phyloP scores from a whole-genome alignment of 2,797 vertebrate species.

The Myotis daubentonii region DNA sequence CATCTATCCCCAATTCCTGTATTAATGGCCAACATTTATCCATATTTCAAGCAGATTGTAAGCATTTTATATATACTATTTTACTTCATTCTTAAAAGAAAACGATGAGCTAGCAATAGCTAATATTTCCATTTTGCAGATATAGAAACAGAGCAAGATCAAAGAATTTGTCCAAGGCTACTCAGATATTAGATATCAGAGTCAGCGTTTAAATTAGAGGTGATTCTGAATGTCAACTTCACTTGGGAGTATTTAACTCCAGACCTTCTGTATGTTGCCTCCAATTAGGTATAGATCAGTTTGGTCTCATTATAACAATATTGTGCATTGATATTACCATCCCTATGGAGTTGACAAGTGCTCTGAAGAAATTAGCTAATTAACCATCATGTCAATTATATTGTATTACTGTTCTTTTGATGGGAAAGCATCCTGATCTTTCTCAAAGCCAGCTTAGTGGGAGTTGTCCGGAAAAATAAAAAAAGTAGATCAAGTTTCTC shows the following conservation, averaged over 20 bases:
- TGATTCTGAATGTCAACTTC: background rate
- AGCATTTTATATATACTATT: background rate
- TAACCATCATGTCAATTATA: slow-evolving; percentile 43
- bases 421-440: background rate
- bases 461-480: background rate
- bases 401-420: slow-evolving; percentile 28
- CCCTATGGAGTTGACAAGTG: slow-evolving; percentile 31
- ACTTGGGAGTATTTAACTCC: background rate
- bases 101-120: background rate
- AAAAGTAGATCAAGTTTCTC: background rate
- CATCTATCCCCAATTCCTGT: background rate
- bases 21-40: background rate
- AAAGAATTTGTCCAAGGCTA: background rate
- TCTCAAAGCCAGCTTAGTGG: background rate
- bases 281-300: background rate
- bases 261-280: background rate
- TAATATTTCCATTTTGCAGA: slow-evolving; percentile 12
- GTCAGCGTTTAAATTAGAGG: background rate
- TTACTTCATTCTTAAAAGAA: background rate
- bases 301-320: slow-evolving; percentile 40
- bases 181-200: background rate
- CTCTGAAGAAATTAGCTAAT: slow-evolving; percentile 65
- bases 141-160: background rate
- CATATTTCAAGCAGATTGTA: background rate
- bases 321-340: slow-evolving; percentile 41